Evolutionary conservation across 2,888 invertebrate genomes (phyloP).

Genomic region (Dryococelus australis): DNA sequence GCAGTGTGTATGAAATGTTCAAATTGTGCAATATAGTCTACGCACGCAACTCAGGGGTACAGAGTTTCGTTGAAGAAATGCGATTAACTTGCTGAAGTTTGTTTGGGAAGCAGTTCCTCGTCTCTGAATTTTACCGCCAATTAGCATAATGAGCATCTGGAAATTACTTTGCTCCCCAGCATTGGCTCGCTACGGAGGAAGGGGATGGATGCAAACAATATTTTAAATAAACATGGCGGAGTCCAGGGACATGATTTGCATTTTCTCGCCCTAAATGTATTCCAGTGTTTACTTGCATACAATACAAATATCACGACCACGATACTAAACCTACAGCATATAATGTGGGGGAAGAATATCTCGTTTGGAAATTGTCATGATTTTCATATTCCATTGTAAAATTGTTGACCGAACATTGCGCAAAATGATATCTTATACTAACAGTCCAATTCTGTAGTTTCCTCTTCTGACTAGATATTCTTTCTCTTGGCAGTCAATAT

Average conservation of each 20-base stretch:
- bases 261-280: background rate
- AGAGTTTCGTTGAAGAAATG: background rate
- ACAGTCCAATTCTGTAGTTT: too few relatives aligned
- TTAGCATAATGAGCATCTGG: slow-evolving; percentile 1
- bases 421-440: too few relatives aligned
- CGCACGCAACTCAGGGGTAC: background rate
- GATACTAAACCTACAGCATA: too few relatives aligned
- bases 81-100: background rate
- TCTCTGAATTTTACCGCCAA: background rate
- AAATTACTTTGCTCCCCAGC: background rate
- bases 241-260: background rate
- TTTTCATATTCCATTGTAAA: too few relatives aligned
- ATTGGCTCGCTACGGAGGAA: slow-evolving; percentile 1
- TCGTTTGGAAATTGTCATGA: too few relatives aligned
- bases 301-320: too few relatives aligned
- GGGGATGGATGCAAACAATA: background rate
- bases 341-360: too few relatives aligned
- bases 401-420: too few relatives aligned
- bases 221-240: background rate
- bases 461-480: too few relatives aligned
- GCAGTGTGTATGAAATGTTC: too few relatives aligned
- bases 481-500: too few relatives aligned
- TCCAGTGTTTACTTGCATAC: background rate
- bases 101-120: background rate
- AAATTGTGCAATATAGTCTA: background rate